Conservation (phyloP, 2,797 vertebrate species). For the Heterohyrax brucei region DNA sequence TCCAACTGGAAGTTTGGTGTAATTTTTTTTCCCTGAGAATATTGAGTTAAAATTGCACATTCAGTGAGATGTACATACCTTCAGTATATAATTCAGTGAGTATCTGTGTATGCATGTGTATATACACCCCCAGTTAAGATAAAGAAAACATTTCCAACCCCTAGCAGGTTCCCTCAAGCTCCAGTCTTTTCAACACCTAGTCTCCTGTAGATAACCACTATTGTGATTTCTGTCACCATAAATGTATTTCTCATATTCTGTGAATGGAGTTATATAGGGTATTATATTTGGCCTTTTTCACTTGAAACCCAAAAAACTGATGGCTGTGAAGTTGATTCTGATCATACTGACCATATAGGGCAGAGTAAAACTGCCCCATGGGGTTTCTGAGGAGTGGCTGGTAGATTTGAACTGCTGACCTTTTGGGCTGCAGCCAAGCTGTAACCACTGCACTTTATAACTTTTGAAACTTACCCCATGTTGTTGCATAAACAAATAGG, state of each 20-base stretch:
- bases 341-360: too few relatives aligned
- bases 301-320: background rate
- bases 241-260: constrained; percentile 29
- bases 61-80: background rate
- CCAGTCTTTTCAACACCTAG: background rate
- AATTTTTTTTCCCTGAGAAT: background rate
- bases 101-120: background rate
- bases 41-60: background rate
- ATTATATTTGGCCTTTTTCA: background rate
- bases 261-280: background rate
- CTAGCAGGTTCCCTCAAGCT: background rate
- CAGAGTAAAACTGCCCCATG: too few relatives aligned
- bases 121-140: background rate
- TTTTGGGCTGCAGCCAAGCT: too few relatives aligned
- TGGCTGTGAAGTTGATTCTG: too few relatives aligned
- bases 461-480: constrained; percentile 29
- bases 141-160: constrained; percentile 1
- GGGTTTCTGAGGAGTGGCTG: too few relatives aligned
- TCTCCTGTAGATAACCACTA: background rate
- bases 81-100: background rate
- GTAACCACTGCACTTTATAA: too few relatives aligned
- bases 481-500: background rate
- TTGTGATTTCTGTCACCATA: constrained; percentile 16
- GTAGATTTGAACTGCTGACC: too few relatives aligned
- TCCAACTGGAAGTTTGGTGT: background rate